A percentile compares a stretch with the other conserved stretches of the same genome.
Conservation (phyloP, 2,888 invertebrate species). For the Druceiella hillmani region DNA sequence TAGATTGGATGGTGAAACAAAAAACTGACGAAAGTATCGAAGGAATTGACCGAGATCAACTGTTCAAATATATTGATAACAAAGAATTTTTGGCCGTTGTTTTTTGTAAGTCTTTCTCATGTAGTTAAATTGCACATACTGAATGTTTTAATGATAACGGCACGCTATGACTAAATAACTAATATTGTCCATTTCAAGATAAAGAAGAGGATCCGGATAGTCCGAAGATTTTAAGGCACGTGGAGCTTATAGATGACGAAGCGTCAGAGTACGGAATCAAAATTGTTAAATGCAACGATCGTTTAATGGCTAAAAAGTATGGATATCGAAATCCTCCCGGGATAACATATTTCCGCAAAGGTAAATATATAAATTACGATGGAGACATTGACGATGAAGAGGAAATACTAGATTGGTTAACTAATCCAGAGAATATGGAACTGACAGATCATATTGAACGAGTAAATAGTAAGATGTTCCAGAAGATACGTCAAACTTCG, state of each 20-base stretch:
- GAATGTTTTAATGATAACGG: background rate
- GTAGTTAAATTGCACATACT: background rate
- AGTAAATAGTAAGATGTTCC: slow-evolving; percentile 90
- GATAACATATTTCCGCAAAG: slow-evolving; percentile 85
- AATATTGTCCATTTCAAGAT: slow-evolving; percentile 41
- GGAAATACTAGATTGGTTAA: slow-evolving; percentile 87
- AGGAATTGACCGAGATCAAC: slow-evolving; percentile 76
- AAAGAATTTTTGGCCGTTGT: slow-evolving; percentile 89
- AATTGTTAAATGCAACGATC: slow-evolving; percentile 81
- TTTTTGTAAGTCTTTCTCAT: slow-evolving; percentile 70
- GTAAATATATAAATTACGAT: slow-evolving; percentile 84
- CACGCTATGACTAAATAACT: slow-evolving; percentile 15
- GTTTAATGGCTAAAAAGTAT: slow-evolving; percentile 90
- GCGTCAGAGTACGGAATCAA: slow-evolving; percentile 88
- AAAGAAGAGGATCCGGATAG: slow-evolving; percentile 78
- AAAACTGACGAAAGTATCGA: slow-evolving; percentile 90
- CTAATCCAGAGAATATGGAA: slow-evolving; percentile 92
- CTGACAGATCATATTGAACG: slow-evolving; percentile 87
- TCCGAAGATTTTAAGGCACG: slow-evolving; percentile 74
- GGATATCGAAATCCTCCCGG: slow-evolving; percentile 87
- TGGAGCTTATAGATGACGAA: slow-evolving; percentile 89
- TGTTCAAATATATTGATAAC: slow-evolving; percentile 79
- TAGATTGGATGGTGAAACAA: slow-evolving; percentile 89
- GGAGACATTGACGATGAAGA: slow-evolving; percentile 91
- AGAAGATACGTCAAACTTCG: slow-evolving; percentile 81